Percentiles rank a stretch among this genome's conserved stretches.
Conservation (phyloP, 2,113 vertebrate genomes). For the Telmatochromis sp. region DNA sequence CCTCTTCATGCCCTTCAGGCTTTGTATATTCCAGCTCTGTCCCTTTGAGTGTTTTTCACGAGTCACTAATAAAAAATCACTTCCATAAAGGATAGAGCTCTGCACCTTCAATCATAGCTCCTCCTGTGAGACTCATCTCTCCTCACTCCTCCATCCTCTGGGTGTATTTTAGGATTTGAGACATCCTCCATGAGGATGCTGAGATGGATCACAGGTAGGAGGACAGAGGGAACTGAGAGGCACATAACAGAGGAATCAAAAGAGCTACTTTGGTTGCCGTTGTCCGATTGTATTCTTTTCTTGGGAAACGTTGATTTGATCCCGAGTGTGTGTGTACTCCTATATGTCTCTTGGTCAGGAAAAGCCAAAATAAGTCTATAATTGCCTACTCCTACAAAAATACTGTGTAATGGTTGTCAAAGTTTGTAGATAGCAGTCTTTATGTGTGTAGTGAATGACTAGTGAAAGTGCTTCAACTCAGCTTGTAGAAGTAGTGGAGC, state of each 20-base stretch:
- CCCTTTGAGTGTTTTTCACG: not conserved
- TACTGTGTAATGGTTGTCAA: not conserved
- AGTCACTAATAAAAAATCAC: not conserved
- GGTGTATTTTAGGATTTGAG: not conserved
- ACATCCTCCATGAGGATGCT: not conserved
- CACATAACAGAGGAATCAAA: not conserved
- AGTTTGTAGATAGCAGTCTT: not conserved
- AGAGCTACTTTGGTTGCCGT: not conserved
- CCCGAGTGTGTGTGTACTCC: not conserved
- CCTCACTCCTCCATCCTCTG: not conserved
- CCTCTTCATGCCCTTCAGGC: not conserved
- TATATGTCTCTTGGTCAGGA: not conserved
- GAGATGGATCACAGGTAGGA: not conserved
- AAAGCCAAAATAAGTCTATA: not conserved
- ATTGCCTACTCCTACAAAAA: not conserved
- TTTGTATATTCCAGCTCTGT: not conserved
- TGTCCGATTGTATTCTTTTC: not conserved
- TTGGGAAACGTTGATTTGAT: not conserved
- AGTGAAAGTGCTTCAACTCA: not conserved
- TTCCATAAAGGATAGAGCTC: not conserved
- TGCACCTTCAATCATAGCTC: not conserved
- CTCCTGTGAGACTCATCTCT: not conserved
- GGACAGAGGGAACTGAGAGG: not conserved
- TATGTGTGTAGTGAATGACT: not conserved
- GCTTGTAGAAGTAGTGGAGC: not conserved